A percentile compares a stretch with the other conserved stretches of the same genome.
phyloP scores from a whole-genome alignment of 1,140 invertebrate species.

The Drosophila bifasciata region DNA sequence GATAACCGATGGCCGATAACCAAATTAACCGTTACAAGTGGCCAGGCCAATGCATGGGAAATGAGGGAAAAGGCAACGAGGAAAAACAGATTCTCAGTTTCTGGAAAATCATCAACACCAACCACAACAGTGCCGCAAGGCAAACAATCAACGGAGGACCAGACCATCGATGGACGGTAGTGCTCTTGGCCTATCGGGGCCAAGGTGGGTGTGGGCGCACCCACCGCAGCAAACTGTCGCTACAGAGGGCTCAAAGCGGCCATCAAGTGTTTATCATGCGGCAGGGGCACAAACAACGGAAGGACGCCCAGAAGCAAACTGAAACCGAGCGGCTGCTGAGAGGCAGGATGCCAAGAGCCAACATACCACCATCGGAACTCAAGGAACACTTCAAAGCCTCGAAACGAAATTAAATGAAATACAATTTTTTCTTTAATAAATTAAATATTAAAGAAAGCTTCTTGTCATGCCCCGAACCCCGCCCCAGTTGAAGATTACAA shows the following conservation, averaged over 20 bases:
- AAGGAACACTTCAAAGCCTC: constrained; percentile 57
- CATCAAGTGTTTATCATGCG: constrained; percentile 46
- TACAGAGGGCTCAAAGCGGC: constrained; percentile 23
- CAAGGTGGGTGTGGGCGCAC: neutral
- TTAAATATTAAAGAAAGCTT: constrained; percentile 50
- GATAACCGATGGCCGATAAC: constrained; percentile 30
- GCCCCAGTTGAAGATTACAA: constrained; percentile 20
- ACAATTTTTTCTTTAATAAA: constrained; percentile 40
- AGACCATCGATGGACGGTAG: neutral
- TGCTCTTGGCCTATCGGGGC: constrained; percentile 2
- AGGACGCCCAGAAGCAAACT: constrained; percentile 21
- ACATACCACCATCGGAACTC: too few species aligned
- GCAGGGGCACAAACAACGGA: constrained; percentile 39
- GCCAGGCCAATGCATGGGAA: constrained; percentile 63
- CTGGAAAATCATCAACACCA: constrained; percentile 47
- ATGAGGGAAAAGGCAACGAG: constrained; percentile 33
- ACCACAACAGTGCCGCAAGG: constrained; percentile 8
- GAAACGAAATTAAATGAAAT: constrained; percentile 50
- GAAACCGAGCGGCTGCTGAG: constrained; percentile 9
- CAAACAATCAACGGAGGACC: constrained; percentile 12
- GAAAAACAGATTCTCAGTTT: constrained; percentile 23
- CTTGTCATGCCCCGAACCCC: constrained; percentile 16
- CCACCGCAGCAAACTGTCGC: constrained; percentile 48
- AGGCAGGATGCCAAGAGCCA: neutral
- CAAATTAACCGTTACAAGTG: constrained; percentile 56